These are phyloP conservation scores for Mamestra configurata DNA, from an alignment of 1,140 invertebrate species.

Conservation along the genomic window DNA sequence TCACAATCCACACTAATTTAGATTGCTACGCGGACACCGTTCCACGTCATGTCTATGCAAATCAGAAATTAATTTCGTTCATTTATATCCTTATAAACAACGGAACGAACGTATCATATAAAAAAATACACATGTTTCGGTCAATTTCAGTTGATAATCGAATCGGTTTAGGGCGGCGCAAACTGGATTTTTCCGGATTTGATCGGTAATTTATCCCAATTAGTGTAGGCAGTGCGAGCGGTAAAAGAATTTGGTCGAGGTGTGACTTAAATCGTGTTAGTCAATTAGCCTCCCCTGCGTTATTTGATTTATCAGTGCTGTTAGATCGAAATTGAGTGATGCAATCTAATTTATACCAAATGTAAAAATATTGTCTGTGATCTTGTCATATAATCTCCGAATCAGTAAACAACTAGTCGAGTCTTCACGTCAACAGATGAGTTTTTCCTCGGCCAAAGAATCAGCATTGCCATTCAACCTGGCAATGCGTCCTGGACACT, in stretches of 20 bases:
- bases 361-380: background rate
- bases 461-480: too few relatives aligned
- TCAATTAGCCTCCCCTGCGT: slow-evolving; percentile 16
- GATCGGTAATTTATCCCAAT: slow-evolving; percentile 68
- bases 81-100: slow-evolving; percentile 27
- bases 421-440: too few relatives aligned
- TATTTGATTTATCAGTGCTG: slow-evolving; percentile 12
- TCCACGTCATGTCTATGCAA: slow-evolving; percentile 43
- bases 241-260: slow-evolving; percentile 37
- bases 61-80: slow-evolving; percentile 33
- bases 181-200: slow-evolving; percentile 70
- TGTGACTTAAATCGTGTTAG: slow-evolving; percentile 20
- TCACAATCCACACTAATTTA: slow-evolving; percentile 41
- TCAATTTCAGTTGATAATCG: slow-evolving; percentile 61
- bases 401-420: too few relatives aligned
- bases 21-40: slow-evolving; percentile 20
- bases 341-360: background rate
- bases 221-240: slow-evolving; percentile 54
- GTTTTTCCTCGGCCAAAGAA: too few relatives aligned
- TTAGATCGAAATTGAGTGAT: slow-evolving; percentile 5
- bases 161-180: slow-evolving; percentile 64
- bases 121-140: slow-evolving; percentile 37
- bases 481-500: too few relatives aligned
- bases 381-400: too few relatives aligned
- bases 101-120: background rate